These are phyloP conservation scores for Rhagologus leucostigma DNA, from an alignment of 2,113 vertebrate genomes.

Conservation along the genomic window DNA sequence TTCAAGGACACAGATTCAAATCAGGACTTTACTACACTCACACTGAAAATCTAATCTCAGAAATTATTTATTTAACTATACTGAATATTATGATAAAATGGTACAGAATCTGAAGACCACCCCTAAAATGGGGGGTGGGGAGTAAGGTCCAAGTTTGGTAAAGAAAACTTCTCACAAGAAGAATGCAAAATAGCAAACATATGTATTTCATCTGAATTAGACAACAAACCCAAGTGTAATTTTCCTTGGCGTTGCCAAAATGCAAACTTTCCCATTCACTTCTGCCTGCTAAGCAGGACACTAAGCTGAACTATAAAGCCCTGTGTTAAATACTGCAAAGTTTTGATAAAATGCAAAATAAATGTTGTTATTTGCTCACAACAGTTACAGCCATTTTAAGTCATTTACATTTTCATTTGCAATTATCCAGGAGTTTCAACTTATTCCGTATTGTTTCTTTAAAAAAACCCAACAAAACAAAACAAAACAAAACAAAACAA, in stretches of 20 bases:
- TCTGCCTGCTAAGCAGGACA: neutral
- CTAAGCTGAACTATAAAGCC: neutral
- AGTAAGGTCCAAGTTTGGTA: neutral
- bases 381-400: neutral
- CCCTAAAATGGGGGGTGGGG: accelerated
- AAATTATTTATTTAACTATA: neutral
- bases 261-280: neutral
- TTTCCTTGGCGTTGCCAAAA: neutral
- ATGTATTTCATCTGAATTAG: neutral
- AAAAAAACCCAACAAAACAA: neutral
- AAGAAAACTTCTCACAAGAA: neutral
- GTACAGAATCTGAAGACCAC: neutral
- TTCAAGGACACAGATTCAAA: neutral
- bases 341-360: neutral
- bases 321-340: neutral
- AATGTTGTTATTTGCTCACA: neutral
- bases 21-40: neutral
- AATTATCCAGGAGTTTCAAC: neutral
- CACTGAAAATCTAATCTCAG: neutral
- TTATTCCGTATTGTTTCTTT: neutral
- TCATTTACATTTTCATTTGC: neutral
- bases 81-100: neutral
- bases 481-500: neutral
- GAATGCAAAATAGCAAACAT: neutral
- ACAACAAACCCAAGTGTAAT: neutral